phyloP scores from a whole-genome alignment of 2,888 invertebrate genomes.

The Didymodactylos carnosus region DNA sequence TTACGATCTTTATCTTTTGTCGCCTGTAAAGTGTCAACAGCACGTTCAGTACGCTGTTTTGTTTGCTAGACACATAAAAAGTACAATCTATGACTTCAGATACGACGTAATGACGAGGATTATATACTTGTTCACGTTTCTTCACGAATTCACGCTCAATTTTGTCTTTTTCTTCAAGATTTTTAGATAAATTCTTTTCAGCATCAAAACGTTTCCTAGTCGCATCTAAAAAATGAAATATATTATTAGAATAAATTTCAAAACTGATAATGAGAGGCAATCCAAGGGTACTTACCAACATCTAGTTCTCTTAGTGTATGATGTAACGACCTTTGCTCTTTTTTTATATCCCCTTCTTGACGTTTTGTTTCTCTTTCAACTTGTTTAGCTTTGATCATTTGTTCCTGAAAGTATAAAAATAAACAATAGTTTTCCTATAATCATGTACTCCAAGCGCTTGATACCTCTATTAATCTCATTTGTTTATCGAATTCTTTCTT shows the following conservation, averaged over 20 bases:
- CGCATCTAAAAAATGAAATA: background rate
- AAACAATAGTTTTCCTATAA: background rate
- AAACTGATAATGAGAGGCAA: background rate
- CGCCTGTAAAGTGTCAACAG: background rate
- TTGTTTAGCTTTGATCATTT: conserved; percentile 34
- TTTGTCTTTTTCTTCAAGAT: conserved; percentile 25
- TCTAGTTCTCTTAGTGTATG: conserved; percentile 28
- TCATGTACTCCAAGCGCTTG: too few species aligned
- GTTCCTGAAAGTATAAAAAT: conserved; percentile 19
- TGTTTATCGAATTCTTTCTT: conserved; percentile 26
- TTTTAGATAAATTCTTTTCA: conserved; percentile 15
- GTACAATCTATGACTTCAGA: background rate
- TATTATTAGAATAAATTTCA: background rate
- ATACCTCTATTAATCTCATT: conserved; percentile 26
- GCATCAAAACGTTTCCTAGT: conserved; percentile 1
- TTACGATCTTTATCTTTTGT: conserved; percentile 7
- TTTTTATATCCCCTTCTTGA: conserved; percentile 29
- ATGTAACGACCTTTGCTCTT: conserved; percentile 27
- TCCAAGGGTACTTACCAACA: conserved; percentile 21
- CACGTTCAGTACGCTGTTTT: conserved; percentile 17
- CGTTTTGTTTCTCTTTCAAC: conserved; percentile 29
- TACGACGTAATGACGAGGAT: background rate
- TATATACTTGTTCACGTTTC: conserved; percentile 25
- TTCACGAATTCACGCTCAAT: conserved; percentile 24
- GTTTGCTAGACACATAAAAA: conserved; percentile 11